phyloP scores from a whole-genome alignment of 2,888 invertebrate genomes.

The Philonicus albiceps region DNA sequence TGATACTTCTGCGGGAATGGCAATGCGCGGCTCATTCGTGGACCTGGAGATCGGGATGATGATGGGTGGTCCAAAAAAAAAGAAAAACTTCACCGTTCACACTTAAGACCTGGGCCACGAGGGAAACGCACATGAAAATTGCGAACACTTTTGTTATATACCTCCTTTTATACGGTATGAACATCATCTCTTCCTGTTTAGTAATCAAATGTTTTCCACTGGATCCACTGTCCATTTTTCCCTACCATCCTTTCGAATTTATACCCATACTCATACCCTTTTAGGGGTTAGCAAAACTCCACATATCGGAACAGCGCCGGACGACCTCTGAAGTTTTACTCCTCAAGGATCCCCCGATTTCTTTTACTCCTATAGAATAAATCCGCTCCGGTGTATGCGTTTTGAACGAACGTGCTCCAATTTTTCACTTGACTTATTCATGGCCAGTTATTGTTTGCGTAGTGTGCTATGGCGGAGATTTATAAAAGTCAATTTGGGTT shows the following conservation, averaged over 20 bases:
- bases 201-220: constrained; percentile 33
- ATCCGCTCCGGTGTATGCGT: neutral
- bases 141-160: constrained; percentile 10
- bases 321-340: constrained; percentile 31
- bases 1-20: neutral
- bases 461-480: neutral
- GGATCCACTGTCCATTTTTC: neutral
- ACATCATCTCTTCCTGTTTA: constrained; percentile 10
- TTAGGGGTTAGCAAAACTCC: neutral
- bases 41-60: neutral
- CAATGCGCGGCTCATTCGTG: neutral
- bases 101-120: constrained; percentile 11
- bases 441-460: constrained; percentile 30
- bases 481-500: constrained; percentile 29
- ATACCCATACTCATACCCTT: neutral
- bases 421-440: constrained; percentile 32
- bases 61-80: neutral
- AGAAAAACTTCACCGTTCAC: constrained; percentile 19
- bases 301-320: neutral
- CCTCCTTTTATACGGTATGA: constrained; percentile 10
- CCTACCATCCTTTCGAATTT: neutral
- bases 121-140: constrained; percentile 20
- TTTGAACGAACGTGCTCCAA: constrained; percentile 22
- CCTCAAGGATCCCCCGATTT: neutral
- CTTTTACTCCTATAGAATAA: neutral